Percentiles rank a stretch among this genome's conserved stretches.
These are phyloP conservation scores for Pelusios castaneus DNA, from an alignment of 2,113 vertebrate genomes.

Conservation along the genomic window DNA sequence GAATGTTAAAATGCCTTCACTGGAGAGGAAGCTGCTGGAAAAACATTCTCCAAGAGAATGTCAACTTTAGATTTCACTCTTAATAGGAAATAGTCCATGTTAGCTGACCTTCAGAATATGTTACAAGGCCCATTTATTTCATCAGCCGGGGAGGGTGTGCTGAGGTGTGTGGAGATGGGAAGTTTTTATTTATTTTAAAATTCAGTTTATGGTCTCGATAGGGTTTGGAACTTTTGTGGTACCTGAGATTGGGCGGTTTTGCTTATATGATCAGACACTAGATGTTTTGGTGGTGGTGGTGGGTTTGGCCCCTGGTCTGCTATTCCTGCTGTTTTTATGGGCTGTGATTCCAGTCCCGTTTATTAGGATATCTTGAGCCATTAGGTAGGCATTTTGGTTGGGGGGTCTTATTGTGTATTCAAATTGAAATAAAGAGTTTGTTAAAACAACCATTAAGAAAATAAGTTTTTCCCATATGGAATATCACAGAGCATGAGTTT, in stretches of 20 bases:
- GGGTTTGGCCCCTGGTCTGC: neutral
- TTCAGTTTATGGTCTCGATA: neutral
- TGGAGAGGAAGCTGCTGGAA: neutral
- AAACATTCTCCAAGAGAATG: neutral
- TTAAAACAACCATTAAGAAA: neutral
- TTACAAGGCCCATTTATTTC: neutral
- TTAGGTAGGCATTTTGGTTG: neutral
- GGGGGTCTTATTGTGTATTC: neutral
- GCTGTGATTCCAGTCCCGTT: neutral
- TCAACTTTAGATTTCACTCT: neutral
- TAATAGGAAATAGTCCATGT: neutral
- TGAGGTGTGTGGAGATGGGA: neutral
- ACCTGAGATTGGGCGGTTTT: neutral
- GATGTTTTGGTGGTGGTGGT: neutral
- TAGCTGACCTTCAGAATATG: rapidly evolving
- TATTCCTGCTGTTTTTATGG: neutral
- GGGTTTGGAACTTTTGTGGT: neutral
- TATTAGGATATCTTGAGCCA: neutral
- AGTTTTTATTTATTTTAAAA: neutral
- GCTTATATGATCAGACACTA: neutral
- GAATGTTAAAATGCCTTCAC: neutral
- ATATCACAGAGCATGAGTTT: neutral
- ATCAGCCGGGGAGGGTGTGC: neutral
- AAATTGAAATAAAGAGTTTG: neutral
- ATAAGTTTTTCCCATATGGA: rapidly evolving